phyloP scores from a whole-genome alignment of 2,888 invertebrate genomes.

The Andrena flavipes region DNA sequence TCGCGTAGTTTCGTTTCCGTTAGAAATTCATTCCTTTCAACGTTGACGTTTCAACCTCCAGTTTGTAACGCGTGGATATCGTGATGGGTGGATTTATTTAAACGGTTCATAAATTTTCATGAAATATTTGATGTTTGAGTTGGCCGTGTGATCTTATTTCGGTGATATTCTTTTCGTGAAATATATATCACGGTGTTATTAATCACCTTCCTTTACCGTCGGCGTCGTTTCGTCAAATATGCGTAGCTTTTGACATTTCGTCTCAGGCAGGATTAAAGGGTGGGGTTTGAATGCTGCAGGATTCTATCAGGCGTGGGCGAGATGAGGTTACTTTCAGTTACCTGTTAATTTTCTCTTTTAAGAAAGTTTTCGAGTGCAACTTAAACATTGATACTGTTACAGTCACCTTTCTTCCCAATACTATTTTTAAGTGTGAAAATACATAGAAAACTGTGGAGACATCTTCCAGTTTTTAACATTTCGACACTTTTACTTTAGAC shows the following conservation, averaged over 20 bases:
- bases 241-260: neutral
- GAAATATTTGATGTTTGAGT: neutral
- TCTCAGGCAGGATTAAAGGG: neutral
- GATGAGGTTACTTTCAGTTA: neutral
- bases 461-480: too few relatives aligned
- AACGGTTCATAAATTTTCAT: constrained; percentile 19
- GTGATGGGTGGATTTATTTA: neutral
- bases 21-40: neutral
- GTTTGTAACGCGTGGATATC: neutral
- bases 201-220: neutral
- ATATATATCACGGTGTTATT: neutral
- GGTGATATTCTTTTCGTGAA: neutral
- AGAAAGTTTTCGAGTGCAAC: neutral
- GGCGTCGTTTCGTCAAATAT: neutral
- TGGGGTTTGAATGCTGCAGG: neutral
- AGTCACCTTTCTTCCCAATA: neutral
- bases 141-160: neutral
- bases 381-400: neutral
- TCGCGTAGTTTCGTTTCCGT: too few relatives aligned
- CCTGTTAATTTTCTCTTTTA: neutral
- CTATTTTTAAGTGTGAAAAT: too few relatives aligned
- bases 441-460: too few relatives aligned
- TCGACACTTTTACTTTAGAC: too few relatives aligned
- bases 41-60: neutral
- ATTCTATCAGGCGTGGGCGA: neutral